Percentiles rank a stretch among this genome's conserved stretches.
Evolutionary conservation across 2,888 invertebrate species (phyloP).

Genomic region (Eristalinus sepulchralis): DNA sequence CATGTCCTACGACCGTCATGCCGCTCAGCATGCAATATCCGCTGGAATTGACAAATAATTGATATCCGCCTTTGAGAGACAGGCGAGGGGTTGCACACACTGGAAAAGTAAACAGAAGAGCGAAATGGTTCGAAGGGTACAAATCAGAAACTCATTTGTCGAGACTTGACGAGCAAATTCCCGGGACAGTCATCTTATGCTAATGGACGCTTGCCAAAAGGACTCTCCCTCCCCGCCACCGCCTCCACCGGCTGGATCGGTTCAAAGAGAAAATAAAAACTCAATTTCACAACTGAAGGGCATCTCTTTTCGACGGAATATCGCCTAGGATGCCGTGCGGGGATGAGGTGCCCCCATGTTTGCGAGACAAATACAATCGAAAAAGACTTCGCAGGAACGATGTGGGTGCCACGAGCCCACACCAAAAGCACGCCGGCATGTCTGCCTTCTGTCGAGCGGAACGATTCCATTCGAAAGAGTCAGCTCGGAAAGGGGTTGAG

Average conservation of each 20-base stretch:
- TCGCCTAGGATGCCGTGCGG: background rate
- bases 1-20: background rate
- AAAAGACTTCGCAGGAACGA: background rate
- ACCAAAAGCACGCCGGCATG: constrained; percentile 50
- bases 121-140: background rate
- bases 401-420: constrained; percentile 31
- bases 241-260: background rate
- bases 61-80: constrained; percentile 26
- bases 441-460: constrained; percentile 42
- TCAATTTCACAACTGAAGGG: background rate
- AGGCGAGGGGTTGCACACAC: background rate
- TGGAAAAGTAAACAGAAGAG: background rate
- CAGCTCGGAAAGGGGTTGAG: background rate
- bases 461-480: constrained; percentile 24
- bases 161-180: constrained; percentile 12
- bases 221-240: background rate
- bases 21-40: constrained; percentile 20
- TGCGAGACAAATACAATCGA: background rate
- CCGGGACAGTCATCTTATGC: background rate
- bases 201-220: constrained; percentile 8
- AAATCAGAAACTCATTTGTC: constrained; percentile 46
- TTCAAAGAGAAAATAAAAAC: background rate
- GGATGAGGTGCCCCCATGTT: background rate
- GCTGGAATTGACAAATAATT: constrained; percentile 44
- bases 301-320: background rate